Evolutionary conservation across 1,140 invertebrate genomes (phyloP).

Genomic region (Drosophila subpulchrella): DNA sequence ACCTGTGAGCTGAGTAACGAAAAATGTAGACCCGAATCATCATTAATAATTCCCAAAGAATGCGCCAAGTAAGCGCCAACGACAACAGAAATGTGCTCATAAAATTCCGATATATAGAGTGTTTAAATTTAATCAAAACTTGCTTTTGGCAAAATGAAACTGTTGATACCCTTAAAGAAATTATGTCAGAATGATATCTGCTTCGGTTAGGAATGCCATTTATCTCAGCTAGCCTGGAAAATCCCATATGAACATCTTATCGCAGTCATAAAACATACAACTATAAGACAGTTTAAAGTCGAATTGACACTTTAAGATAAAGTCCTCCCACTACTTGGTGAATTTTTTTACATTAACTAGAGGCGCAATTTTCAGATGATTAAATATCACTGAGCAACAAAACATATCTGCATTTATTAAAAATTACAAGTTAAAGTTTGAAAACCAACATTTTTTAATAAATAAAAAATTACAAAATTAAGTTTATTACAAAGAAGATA

Average conservation of each 20-base stretch:
- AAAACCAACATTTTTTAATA: too few relatives aligned
- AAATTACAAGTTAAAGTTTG: too few relatives aligned
- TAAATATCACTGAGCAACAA: not conserved
- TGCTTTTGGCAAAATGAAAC: not conserved
- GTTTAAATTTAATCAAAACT: conserved; percentile 33
- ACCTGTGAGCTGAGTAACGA: conserved; percentile 1
- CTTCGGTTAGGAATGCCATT: not conserved
- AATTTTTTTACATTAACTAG: not conserved
- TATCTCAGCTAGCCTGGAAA: not conserved
- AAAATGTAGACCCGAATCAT: conserved; percentile 25
- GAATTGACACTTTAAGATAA: conserved; percentile 19
- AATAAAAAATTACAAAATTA: too few relatives aligned
- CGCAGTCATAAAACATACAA: conserved; percentile 1
- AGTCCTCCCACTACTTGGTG: not conserved
- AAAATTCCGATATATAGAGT: conserved; percentile 37
- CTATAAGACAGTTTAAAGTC: not conserved
- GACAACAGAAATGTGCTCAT: conserved; percentile 34
- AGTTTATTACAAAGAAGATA: too few relatives aligned
- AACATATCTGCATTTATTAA: not conserved
- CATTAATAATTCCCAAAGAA: conserved; percentile 61
- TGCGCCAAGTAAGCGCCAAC: conserved; percentile 53
- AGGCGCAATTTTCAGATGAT: not conserved
- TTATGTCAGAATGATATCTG: not conserved
- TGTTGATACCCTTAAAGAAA: conserved; percentile 1
- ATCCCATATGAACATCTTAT: conserved; percentile 2